These are phyloP conservation scores for Galerucella calmariensis DNA, from an alignment of 2,888 invertebrate species.

Conservation along the genomic window DNA sequence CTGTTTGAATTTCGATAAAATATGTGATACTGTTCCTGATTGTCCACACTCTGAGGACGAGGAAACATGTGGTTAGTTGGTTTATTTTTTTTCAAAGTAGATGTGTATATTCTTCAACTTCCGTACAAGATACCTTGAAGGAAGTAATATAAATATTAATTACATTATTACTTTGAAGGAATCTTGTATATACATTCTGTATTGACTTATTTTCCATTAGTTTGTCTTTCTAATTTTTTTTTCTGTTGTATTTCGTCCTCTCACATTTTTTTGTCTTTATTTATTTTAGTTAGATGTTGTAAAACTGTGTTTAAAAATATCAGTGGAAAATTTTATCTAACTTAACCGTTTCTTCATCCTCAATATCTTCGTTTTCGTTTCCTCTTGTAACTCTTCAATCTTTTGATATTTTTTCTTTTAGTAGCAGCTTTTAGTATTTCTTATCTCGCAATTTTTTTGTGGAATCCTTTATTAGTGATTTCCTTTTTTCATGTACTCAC, in stretches of 20 bases:
- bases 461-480: conserved; percentile 16
- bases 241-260: neutral
- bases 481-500: conserved; percentile 44
- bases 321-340: too few relatives aligned
- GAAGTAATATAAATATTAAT: too few relatives aligned
- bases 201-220: neutral
- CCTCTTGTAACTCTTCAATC: neutral
- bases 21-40: conserved; percentile 67
- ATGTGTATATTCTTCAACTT: conserved; percentile 22
- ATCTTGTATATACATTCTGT: neutral
- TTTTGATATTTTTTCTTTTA: neutral
- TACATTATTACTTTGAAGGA: neutral
- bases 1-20: conserved; percentile 66
- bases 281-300: neutral
- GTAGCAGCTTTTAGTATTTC: neutral
- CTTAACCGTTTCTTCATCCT: neutral
- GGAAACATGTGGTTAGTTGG: conserved; percentile 65
- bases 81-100: neutral
- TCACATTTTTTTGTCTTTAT: neutral
- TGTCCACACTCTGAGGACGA: conserved; percentile 72
- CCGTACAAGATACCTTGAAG: conserved; percentile 16
- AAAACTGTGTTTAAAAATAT: neutral
- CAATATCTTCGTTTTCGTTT: neutral
- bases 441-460: neutral
- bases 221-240: neutral